phyloP scores from a whole-genome alignment of 2,888 invertebrate genomes.

The Hoplodrina ambigua region DNA sequence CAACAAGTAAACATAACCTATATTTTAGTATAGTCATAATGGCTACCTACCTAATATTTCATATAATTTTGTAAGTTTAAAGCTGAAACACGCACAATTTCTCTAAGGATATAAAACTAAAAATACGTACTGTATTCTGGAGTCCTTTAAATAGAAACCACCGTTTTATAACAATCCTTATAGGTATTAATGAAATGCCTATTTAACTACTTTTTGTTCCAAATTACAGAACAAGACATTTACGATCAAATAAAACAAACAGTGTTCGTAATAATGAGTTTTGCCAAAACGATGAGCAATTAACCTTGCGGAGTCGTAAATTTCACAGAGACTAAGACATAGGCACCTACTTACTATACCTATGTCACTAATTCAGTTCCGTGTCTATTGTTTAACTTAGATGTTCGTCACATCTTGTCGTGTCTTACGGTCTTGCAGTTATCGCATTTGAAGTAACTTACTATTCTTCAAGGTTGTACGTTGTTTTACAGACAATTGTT shows the following conservation, averaged over 20 bases:
- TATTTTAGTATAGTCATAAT: not conserved
- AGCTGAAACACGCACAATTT: not conserved
- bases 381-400: not conserved
- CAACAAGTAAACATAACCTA: slow-evolving; percentile 19
- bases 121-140: not conserved
- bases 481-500: too few species aligned
- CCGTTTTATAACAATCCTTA: slow-evolving; percentile 6
- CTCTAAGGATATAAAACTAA: not conserved
- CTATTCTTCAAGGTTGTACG: too few species aligned
- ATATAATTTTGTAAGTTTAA: not conserved
- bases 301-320: slow-evolving; percentile 58
- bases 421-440: not conserved
- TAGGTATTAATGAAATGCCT: slow-evolving; percentile 20
- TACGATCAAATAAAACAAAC: slow-evolving; percentile 47
- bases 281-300: slow-evolving; percentile 54
- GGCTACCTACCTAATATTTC: not conserved
- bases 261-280: slow-evolving; percentile 46
- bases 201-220: slow-evolving; percentile 26
- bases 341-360: not conserved
- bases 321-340: slow-evolving; percentile 39
- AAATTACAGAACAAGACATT: slow-evolving; percentile 31
- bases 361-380: slow-evolving; percentile 12
- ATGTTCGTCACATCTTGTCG: not conserved
- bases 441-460: not conserved
- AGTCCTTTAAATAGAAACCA: not conserved